Conservation (phyloP, 2,113 vertebrate species). For the Triplophysa rosa region DNA sequence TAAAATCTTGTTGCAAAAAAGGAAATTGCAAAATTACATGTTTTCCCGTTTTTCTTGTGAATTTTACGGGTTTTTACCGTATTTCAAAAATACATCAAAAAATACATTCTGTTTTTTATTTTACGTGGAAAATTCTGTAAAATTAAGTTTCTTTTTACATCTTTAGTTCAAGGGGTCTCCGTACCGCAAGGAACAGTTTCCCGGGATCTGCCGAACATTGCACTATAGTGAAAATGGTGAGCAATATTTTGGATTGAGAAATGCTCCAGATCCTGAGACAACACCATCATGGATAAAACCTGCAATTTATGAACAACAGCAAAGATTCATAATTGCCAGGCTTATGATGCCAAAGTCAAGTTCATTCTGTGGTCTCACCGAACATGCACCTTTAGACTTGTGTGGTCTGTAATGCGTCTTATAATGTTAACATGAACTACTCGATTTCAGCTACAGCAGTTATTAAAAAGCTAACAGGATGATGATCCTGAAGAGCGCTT, state of each 20-base stretch:
- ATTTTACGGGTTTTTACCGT: no score
- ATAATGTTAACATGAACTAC: slow-evolving; percentile 8
- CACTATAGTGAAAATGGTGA: background rate
- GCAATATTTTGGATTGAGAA: slow-evolving; percentile 15
- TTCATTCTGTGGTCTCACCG: background rate
- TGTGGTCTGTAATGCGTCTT: slow-evolving; percentile 5
- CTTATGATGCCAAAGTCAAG: slow-evolving; percentile 22
- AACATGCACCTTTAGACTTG: slow-evolving; percentile 7
- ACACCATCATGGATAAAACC: slow-evolving; percentile 15
- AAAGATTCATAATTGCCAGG: slow-evolving; percentile 27
- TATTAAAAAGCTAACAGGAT: background rate
- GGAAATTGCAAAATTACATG: no score
- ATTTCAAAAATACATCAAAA: no score
- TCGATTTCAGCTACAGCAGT: background rate
- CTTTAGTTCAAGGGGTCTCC: background rate
- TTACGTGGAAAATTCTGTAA: no score
- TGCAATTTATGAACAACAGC: slow-evolving; percentile 7
- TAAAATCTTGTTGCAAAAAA: no score
- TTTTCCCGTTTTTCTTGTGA: no score
- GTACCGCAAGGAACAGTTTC: background rate
- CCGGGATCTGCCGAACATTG: background rate
- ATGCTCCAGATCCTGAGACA: background rate
- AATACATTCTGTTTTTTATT: no score
- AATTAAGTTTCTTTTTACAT: background rate
- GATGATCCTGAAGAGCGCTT: background rate